Conservation (phyloP, 2,888 invertebrate genomes). For the Cyaniris semiargus region DNA sequence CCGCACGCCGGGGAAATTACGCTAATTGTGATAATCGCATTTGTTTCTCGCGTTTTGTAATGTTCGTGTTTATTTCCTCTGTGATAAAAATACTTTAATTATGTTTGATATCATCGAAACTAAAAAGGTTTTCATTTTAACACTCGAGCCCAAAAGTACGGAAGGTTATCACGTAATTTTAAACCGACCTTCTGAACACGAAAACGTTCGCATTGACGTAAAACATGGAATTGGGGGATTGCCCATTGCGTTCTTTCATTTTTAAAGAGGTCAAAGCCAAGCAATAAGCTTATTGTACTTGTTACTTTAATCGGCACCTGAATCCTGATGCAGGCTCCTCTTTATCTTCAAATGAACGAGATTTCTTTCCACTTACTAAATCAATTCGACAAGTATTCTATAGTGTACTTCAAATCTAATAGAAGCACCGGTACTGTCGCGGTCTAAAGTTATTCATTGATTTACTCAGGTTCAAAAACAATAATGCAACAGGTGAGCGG, state of each 20-base stretch:
- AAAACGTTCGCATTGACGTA: not conserved
- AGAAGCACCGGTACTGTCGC: not conserved
- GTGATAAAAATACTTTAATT: not conserved
- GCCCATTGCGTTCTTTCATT: not conserved
- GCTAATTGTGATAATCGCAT: conserved; percentile 35
- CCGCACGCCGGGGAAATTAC: conserved; percentile 13
- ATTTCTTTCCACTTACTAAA: not conserved
- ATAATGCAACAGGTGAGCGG: conserved; percentile 1
- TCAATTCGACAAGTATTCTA: not conserved
- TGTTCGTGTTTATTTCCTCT: conserved; percentile 24
- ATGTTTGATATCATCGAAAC: conserved; percentile 8
- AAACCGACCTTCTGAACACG: conserved; percentile 6
- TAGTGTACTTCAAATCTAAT: not conserved
- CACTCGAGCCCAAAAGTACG: not conserved
- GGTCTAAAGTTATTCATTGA: not conserved
- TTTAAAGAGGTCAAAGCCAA: not conserved
- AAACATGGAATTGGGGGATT: not conserved
- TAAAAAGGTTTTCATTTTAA: not conserved
- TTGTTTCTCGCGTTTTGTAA: conserved; percentile 32
- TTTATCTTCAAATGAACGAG: not conserved
- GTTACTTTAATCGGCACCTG: not conserved
- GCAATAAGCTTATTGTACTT: not conserved
- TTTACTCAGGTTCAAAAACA: not conserved
- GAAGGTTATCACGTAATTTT: conserved; percentile 3
- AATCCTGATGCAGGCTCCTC: not conserved